Base-by-base conservation (phyloP, 2,888 invertebrate species). In the Clivina fossor region DNA sequence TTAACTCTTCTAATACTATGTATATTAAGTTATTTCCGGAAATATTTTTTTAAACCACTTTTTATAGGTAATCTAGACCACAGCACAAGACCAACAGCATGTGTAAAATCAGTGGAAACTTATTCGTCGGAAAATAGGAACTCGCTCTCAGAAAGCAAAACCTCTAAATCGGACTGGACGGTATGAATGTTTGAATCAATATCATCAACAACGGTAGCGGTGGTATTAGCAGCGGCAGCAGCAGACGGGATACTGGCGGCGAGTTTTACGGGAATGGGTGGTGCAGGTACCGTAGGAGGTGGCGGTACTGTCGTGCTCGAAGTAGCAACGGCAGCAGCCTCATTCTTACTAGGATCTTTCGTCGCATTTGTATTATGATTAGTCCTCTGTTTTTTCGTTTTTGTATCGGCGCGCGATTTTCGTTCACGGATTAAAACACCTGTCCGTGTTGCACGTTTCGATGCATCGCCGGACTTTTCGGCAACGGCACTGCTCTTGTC, bases 401-500 rank as follows among this genome's bases (percentile, higher is more conserved):
- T 54, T 7, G n/a, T 43, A 24, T 38, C 16, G 11, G 41, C 50
- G 15, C 35, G 59, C 8, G 50, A 49, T 63, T 59, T 64, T 22
- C 60, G 49, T 46, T 63, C 46, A 58, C 76, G 71, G 59, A 80
- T 73, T 30, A 79, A 69, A 44, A 79, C 75, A 7, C 76, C 79
- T 24, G 77, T 77, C 64, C 78, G 74, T 19, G 69, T 61, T 58
- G 7, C 58, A 4, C 59, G 54, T 2, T 61, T 56, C 3, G 35
- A 65, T 64, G 61, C 63, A 56, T 78, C 79, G 28, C 78, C 76
- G 15, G 78, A 76, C 63, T 79, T 79, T 59, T 83, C 83, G 24
- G 83, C 76, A 47, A 81, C 79, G 3, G 80, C 80, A 73, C 79
- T 80, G 8, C 78, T 80, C 70, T 86, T 86, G 61, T 86, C 86